Conservation (phyloP, 2,888 invertebrate species). For the Thymelicus acteon region DNA sequence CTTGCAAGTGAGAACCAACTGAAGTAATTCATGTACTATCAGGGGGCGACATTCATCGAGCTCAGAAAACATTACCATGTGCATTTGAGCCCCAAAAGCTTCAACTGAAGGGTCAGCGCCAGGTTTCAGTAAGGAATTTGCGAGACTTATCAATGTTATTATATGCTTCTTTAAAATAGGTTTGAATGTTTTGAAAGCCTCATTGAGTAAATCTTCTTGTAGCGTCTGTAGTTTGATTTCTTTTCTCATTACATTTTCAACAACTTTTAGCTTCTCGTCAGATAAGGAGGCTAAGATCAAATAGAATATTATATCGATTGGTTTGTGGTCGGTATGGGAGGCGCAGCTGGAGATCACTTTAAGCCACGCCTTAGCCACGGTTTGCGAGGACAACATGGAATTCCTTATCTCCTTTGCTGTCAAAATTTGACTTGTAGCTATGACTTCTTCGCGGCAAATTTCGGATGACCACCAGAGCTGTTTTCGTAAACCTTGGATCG, state of each 20-base stretch:
- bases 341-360: conserved; percentile 82
- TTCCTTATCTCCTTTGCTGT: conserved; percentile 84
- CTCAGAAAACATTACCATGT: conserved; percentile 78
- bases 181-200: conserved; percentile 82
- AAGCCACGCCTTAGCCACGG: conserved; percentile 83
- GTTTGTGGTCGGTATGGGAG: conserved; percentile 81
- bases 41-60: conserved; percentile 69
- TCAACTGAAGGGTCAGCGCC: conserved; percentile 78
- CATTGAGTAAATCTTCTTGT: conserved; percentile 83
- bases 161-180: conserved; percentile 84
- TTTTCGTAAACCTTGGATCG: conserved; percentile 78
- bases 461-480: conserved; percentile 75
- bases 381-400: conserved; percentile 83
- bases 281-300: conserved; percentile 86
- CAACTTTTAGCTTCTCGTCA: conserved; percentile 84
- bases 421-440: conserved; percentile 84
- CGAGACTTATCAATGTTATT: conserved; percentile 79
- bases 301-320: conserved; percentile 88
- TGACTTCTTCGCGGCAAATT: conserved; percentile 77
- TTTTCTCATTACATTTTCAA: conserved; percentile 86
- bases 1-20: conserved; percentile 69
- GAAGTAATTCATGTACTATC: conserved; percentile 71
- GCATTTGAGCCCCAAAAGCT: conserved; percentile 85
- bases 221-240: conserved; percentile 86
- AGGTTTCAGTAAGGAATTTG: conserved; percentile 82